Percentiles rank a stretch among this genome's conserved stretches.
Conservation (phyloP, 2,797 vertebrate genomes). For the Melanotaenia trifasciata region DNA sequence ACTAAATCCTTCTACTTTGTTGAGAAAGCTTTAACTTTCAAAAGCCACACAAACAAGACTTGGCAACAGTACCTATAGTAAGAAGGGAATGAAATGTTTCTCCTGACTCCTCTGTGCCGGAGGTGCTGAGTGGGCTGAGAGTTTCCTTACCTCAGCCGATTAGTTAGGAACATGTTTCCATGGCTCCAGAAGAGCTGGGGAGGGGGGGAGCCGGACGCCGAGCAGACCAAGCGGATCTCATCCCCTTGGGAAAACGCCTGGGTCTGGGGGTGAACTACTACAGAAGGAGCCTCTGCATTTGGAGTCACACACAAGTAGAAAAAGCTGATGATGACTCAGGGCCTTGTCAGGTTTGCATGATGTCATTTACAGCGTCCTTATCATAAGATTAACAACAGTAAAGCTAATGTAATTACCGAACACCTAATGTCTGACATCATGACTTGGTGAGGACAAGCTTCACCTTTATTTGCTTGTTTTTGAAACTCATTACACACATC, state of each 20-base stretch:
- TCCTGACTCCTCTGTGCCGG: conserved; percentile 50
- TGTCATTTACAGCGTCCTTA: conserved; percentile 60
- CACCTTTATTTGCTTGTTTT: conserved; percentile 50
- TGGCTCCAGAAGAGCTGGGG: conserved; percentile 87
- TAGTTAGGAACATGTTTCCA: conserved; percentile 82
- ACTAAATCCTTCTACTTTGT: conserved; percentile 29
- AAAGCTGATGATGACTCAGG: conserved; percentile 52
- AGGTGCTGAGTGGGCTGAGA: conserved; percentile 75
- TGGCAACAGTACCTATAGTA: conserved; percentile 39
- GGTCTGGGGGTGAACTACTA: conserved; percentile 82
- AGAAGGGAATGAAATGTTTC: conserved; percentile 59
- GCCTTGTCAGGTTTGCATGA: conserved; percentile 43
- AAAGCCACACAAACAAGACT: conserved; percentile 62
- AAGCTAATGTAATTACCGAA: conserved; percentile 47
- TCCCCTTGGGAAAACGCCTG: conserved; percentile 84
- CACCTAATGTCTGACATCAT: conserved; percentile 50
- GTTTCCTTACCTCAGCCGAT: conserved; percentile 85
- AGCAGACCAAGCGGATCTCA: conserved; percentile 88
- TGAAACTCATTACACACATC: conserved; percentile 44
- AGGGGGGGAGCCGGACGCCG: conserved; percentile 84
- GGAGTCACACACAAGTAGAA: conserved; percentile 50
- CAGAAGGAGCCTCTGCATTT: conserved; percentile 86
- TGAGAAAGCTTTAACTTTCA: conserved; percentile 34
- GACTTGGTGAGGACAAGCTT: conserved; percentile 29
- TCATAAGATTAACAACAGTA: conserved; percentile 49